Percentiles rank a stretch among this genome's conserved stretches.
Evolutionary conservation across 2,797 vertebrate species (phyloP).

Genomic region (Malacoraja senta): DNA sequence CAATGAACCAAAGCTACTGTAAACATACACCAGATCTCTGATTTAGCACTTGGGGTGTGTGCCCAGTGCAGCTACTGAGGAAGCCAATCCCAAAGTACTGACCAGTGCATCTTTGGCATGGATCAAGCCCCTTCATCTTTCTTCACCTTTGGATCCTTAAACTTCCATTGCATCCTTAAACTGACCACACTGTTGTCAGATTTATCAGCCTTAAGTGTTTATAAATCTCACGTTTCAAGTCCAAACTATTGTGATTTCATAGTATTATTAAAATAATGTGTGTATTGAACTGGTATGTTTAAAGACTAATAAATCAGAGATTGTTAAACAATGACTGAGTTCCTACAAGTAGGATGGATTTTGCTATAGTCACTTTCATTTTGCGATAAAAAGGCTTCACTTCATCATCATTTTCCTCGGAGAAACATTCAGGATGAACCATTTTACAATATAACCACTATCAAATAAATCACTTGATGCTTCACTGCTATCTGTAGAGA

Average conservation of each 20-base stretch:
- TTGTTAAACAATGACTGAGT: conserved; percentile 23
- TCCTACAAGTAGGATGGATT: neutral
- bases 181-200: neutral
- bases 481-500: conserved; percentile 15
- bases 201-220: neutral
- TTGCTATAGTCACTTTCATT: conserved; percentile 25
- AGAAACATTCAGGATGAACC: conserved; percentile 32
- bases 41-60: neutral
- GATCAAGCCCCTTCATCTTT: neutral
- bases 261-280: conserved; percentile 17
- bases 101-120: neutral
- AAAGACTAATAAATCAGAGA: conserved; percentile 8
- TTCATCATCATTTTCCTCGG: conserved; percentile 29
- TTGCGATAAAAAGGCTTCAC: conserved; percentile 1
- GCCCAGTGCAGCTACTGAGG: neutral
- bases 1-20: neutral
- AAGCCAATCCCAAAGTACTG: neutral
- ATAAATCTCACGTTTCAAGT: neutral
- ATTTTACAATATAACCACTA: conserved; percentile 30
- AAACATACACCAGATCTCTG: neutral
- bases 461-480: conserved; percentile 33
- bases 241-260: neutral
- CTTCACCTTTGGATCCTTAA: neutral
- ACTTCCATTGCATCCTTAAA: neutral
- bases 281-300: neutral